Evolutionary conservation across 2,797 vertebrate genomes (phyloP).

Genomic region (Pseudomugil tenellus): DNA sequence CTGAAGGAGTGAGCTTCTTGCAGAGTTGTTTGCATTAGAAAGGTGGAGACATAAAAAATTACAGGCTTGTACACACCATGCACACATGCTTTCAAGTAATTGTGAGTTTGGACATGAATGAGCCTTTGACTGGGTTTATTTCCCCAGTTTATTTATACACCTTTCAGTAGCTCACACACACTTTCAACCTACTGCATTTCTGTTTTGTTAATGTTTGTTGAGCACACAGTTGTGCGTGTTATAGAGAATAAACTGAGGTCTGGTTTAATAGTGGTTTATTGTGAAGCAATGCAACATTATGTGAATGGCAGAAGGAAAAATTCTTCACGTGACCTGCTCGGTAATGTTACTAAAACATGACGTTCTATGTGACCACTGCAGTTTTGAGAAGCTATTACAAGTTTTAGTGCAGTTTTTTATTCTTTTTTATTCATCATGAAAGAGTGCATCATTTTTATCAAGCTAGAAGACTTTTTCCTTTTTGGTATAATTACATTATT

Average conservation of each 20-base stretch:
- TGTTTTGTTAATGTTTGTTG: background rate
- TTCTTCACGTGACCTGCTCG: too few relatives aligned
- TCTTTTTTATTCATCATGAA: too few relatives aligned
- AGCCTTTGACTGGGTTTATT: background rate
- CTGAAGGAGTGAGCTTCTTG: slow-evolving; percentile 69
- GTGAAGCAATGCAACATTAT: background rate
- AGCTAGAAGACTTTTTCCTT: background rate
- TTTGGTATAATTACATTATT: background rate
- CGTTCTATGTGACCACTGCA: too few relatives aligned
- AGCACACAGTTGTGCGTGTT: background rate
- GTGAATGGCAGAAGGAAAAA: too few relatives aligned
- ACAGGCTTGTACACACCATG: slow-evolving; percentile 5
- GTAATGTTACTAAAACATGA: too few relatives aligned
- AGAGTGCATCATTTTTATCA: too few relatives aligned
- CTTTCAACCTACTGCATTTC: background rate
- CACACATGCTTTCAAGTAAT: background rate
- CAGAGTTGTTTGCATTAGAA: slow-evolving; percentile 45
- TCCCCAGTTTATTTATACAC: background rate
- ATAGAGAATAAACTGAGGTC: background rate
- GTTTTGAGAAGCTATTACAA: too few relatives aligned
- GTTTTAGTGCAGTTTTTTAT: too few relatives aligned
- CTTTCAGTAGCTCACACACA: background rate
- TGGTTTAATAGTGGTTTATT: background rate
- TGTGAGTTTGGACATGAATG: background rate
- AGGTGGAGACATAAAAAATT: slow-evolving; percentile 20